Evolutionary conservation across 1,140 invertebrate genomes (phyloP), one percentile per base, ranked within the genome.

Genomic region (Drosophila elegans): DNA sequence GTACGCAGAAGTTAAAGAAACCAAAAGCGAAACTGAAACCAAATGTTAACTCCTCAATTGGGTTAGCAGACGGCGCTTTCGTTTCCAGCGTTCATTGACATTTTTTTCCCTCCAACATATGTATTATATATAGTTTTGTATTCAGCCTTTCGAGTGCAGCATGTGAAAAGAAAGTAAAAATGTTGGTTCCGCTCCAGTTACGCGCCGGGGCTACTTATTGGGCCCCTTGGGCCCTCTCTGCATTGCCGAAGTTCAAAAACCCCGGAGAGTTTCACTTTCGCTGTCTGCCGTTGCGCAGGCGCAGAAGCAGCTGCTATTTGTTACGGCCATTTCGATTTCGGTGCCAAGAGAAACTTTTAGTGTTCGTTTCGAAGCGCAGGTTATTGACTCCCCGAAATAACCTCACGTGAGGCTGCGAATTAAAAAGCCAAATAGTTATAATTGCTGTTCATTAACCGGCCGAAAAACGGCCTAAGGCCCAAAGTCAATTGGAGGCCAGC

Each of bases 151-250:
- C 36, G 25, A 74, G 59, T 75, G 68, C 68, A 78, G 79, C 79
- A 82, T 63, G 68, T 86, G 79, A 89, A 89, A 89, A 90, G 84
- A 89, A 89, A 89, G 84, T 89, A 90, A 80, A 84, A 84, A 42
- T 53, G 74, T 89, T 80, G 77, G 80, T 84, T 89, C 74, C 85
- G 84, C 84, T 89, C 84, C 77, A 89, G 80, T 89, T 89, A 73
- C 68, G 46, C 57, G 52, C 41, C 2, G 49, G 32, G 49, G 32
- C 49, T 55, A 79, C 56, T 53, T 54, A 53, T 16, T 21, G 7
- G 29, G 46, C 39, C 59, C 11, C 27, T 3, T n/a, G 29, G 34
- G 25, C 42, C 11, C 36, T 41, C 48, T 45, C 45, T 11, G 42
- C 29, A 36, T 29, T 7, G 16, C 21, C 21, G 38, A 79, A 90